phyloP scores from a whole-genome alignment of 2,113 vertebrate species.

The Oryzias woworae region DNA sequence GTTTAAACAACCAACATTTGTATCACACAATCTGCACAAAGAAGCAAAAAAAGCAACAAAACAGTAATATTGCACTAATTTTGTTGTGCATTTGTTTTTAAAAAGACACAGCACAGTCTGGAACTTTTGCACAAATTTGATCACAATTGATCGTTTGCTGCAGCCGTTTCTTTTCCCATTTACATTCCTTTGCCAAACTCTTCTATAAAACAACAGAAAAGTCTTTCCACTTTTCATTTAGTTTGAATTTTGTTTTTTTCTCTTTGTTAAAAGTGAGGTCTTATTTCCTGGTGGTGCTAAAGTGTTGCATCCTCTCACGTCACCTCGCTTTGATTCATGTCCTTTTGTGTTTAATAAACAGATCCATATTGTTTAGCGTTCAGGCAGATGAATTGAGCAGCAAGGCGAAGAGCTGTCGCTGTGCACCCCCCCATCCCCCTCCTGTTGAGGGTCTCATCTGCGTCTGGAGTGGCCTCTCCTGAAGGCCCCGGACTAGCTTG shows the following conservation, averaged over 20 bases:
- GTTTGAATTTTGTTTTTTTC: not conserved
- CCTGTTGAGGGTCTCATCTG: constrained; percentile 31
- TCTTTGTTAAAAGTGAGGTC: not conserved
- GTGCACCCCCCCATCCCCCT: not conserved
- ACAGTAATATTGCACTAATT: no score
- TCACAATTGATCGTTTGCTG: no score
- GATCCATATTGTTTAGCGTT: not conserved
- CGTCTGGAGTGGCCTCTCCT: constrained; percentile 49
- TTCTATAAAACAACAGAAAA: no score
- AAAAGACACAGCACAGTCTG: no score
- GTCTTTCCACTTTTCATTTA: no score
- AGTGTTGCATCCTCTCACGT: not conserved
- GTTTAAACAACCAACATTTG: no score
- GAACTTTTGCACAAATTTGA: no score
- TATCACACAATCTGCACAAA: no score
- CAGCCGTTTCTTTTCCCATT: not conserved
- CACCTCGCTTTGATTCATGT: constrained; percentile 1
- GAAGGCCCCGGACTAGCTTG: constrained; percentile 33
- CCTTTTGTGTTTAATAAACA: constrained; percentile 8
- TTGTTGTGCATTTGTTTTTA: no score
- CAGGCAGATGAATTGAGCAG: not conserved
- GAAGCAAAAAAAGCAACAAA: no score
- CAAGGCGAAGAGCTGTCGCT: constrained; percentile 3
- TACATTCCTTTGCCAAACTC: no score
- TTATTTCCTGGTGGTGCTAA: not conserved